Evolutionary conservation across 1,140 invertebrate genomes (phyloP), one percentile per base, ranked within the genome.

Genomic region (Apis dorsata): DNA sequence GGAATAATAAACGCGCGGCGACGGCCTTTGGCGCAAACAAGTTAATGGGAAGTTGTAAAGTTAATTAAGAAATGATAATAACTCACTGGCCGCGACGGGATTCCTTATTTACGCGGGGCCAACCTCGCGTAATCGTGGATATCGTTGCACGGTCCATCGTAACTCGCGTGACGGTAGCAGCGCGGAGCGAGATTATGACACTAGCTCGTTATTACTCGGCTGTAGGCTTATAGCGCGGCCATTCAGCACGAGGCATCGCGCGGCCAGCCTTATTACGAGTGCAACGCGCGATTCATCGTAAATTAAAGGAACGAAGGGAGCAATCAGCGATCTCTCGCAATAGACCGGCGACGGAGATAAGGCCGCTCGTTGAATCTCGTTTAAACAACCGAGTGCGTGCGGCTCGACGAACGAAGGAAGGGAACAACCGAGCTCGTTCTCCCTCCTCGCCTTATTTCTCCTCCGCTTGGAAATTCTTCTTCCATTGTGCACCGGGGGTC

Each of bases 241-340:
- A 84, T 87, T 87, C 86, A 59, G 59, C 85, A 57, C 60, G 75
- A 73, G 76, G 80, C 76, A 62, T 55, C 71, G 65, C 53, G 73
- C 71, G 83, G 74, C 72, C 85, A 63, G 85, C 68, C 63, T 84
- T 78, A 84, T 87, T 89, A 87, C 83, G 75, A 55, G 73, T 51
- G 60, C 81, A 88, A 76, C 86, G 57, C 72, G 71, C 86, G 86
- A 80, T 84, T 88, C 85, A 86, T 76, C 74, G 85, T 88, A 87
- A 91, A 91, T 91, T 90, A 90, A 86, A 87, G 78, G 89, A 88
- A 90, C 90, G 89, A 91, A 91, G 86, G 83, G 87, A 88, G 87
- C 80, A 88, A 88, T 87, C 85, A 87, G 81, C 85, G 85, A 91
- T 91, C 88, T 87, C 86, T 87, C 86, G 86, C 87, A 85, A 89